Base-by-base conservation (phyloP, 2,797 vertebrate genomes). In the Sebastes paucispinis region DNA sequence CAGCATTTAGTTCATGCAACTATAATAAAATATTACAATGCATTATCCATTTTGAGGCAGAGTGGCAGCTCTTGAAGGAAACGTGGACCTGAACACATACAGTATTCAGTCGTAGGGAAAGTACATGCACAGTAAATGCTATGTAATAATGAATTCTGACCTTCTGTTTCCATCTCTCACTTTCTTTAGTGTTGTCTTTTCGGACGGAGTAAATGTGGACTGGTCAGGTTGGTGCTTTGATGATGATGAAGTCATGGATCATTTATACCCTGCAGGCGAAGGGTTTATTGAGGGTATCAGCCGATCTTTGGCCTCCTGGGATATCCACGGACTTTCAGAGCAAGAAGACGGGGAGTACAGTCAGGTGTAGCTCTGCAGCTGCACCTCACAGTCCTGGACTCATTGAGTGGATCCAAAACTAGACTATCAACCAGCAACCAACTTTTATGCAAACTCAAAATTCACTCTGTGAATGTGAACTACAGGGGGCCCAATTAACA, bases 151-250 rank as follows among this genome's bases (percentile, higher is more conserved):
- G 0, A 5, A 39, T 73, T 64, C 55, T 86, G 18, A 83, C 27
- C 18, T n/a, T 63, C 9, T 83, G 11, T 81, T 69, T 80, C 16
- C 18, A 29, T 77, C 27, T 81, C 70, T 71, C 60, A 72, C 55
- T 29, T 57, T 58, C 64, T 60, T 55, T 22, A 96, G 95, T 68
- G 36, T 79, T 25, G 3, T 52, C 29, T 86, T 87, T 25, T 2
- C 27, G 0, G 90, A 94, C 1, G 94, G 93, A 9, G 87, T 81
- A 4, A 95, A 91, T 11, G 95, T 95, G 82, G 95, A 96, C 83
- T 96, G 95, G 95, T 20, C 84, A 2, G 95, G 94, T 69, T 96
- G 95, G 95, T 95, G 93, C 81, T 90, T 96, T 13, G 94, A 95
- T 27, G 94, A 95, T 6, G 82, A 93, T 1, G 95, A 96, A 24